Base-by-base conservation (phyloP, 2,113 vertebrate genomes). In the Equus przewalskii region DNA sequence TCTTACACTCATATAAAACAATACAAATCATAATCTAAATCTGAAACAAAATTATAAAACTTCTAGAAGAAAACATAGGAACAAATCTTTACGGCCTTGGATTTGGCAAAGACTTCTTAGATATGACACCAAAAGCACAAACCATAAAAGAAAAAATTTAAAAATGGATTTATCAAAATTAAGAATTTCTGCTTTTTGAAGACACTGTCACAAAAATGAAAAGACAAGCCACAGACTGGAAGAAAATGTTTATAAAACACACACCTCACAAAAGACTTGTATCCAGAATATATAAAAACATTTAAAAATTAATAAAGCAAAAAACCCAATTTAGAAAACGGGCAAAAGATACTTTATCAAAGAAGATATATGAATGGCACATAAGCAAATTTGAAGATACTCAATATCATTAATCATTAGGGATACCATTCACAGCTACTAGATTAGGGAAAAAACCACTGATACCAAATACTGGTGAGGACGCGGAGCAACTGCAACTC, bases 191-290 rank as follows among this genome's bases (percentile, higher is more conserved):
- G 24, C n/a, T 60, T 49, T 93, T 84, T 51, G 58, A 70, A 85
- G n/a, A 89, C 22, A 30, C 15, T 12, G 1, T 82, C 83, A 89
- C 41, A 78, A 83, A 96, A 89, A 83, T 69, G 18, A 64, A 96
- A 67, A 93, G 14, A 46, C 46, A 80, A 85, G 62, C 10, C 69
- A 83, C 12, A 30, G 24, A 44, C 46, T 78, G 8, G 58, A 80
- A 96, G 24, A 90, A 83, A 91, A 9, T 80, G 76, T 81, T 86
- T 94, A n/a, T 10, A 56, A 82, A 87, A 54, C 72, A 81, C 15
- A 10, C 30, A 75, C 36, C 16, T 93, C 62, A 90, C 18, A n/a
- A 26, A 86, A 8, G 14, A 84, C 18, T 36, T 76, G 10, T 33
- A 80, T 65, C 67, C 51, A 79, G 14, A 64, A 80, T 81, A 87